These are phyloP conservation scores for Tenodera sinensis DNA, from an alignment of 2,888 invertebrate genomes.

Conservation along the genomic window DNA sequence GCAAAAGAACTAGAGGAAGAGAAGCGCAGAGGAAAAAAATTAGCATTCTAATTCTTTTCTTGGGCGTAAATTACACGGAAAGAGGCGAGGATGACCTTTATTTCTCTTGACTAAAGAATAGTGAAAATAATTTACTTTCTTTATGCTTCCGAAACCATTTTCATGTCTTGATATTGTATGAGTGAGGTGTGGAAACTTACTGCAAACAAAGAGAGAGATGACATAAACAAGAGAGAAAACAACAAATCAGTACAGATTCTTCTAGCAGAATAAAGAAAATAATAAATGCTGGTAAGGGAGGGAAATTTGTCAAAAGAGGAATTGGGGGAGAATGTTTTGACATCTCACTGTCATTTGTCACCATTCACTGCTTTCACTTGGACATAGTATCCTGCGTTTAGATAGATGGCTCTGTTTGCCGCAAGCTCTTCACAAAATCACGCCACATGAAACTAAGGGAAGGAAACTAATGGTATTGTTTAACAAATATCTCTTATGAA, in stretches of 20 bases:
- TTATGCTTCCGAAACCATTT: background rate
- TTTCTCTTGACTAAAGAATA: background rate
- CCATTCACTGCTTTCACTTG: background rate
- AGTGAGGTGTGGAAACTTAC: background rate
- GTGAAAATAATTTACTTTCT: background rate
- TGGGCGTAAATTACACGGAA: background rate
- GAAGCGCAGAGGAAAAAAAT: background rate
- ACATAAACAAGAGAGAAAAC: background rate
- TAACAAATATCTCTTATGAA: too few species aligned
- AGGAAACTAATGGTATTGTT: too few species aligned
- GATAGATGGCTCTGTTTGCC: background rate
- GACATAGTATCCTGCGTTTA: background rate
- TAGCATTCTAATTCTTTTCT: background rate
- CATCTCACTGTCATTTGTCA: background rate
- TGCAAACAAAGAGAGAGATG: background rate
- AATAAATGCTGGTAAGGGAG: background rate
- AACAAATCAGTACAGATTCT: background rate
- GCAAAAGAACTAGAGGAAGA: background rate
- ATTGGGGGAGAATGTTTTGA: background rate
- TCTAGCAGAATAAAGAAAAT: background rate
- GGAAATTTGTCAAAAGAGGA: background rate
- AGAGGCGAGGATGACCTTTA: background rate
- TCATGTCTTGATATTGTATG: background rate
- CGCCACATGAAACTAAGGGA: too few species aligned
- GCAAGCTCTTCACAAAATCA: background rate